These are phyloP conservation scores for Ephydatia muelleri DNA, from an alignment of 37 sponge, comb jelly and placozoan species.

Conservation along the genomic window DNA sequence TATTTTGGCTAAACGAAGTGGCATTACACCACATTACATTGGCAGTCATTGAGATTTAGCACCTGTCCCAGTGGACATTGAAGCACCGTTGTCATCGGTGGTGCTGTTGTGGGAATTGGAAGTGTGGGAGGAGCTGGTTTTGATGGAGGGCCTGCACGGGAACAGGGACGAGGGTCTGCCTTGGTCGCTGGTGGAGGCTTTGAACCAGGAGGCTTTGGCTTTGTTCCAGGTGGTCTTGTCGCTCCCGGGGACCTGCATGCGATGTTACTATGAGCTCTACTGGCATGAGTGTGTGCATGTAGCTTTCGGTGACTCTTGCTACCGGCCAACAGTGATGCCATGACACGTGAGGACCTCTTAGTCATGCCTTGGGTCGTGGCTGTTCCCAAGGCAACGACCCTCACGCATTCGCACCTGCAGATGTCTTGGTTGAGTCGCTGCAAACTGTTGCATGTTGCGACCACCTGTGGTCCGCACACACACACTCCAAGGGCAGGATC, in stretches of 20 bases:
- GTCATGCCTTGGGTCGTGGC: background rate
- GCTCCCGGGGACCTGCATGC: background rate
- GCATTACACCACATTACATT: background rate
- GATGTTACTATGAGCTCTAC: background rate
- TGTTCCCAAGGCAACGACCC: background rate
- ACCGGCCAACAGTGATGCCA: background rate
- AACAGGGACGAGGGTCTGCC: too few species aligned
- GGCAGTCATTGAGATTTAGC: background rate
- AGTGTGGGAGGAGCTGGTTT: too few species aligned
- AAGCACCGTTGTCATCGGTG: background rate
- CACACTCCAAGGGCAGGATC: background rate
- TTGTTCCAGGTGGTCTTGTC: background rate
- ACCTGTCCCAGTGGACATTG: background rate
- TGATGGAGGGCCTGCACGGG: too few species aligned
- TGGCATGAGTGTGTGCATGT: background rate
- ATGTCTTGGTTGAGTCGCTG: background rate
- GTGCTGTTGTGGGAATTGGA: background rate
- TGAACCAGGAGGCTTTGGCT: background rate
- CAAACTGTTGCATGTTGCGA: background rate
- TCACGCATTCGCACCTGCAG: background rate
- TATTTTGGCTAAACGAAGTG: background rate
- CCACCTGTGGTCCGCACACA: background rate
- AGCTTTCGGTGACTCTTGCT: background rate
- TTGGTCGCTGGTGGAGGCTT: background rate
- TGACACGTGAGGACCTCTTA: background rate